phyloP scores from a whole-genome alignment of 2,888 invertebrate species.

The Epinotia ramella region DNA sequence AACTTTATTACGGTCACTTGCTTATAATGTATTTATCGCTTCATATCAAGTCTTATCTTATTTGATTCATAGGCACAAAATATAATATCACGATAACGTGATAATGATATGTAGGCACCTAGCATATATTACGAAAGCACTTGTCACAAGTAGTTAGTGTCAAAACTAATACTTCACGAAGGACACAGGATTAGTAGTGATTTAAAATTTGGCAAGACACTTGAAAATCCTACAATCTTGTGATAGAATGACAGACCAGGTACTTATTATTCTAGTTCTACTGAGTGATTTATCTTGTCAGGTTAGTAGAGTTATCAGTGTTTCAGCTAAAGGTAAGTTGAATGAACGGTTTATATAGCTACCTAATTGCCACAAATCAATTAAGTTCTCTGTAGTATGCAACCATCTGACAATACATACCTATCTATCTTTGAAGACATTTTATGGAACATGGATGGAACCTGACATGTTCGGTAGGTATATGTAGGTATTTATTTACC shows the following conservation, averaged over 20 bases:
- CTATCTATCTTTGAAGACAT: no score
- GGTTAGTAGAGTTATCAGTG: no score
- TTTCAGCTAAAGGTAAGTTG: no score
- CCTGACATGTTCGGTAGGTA: no score
- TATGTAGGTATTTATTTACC: no score
- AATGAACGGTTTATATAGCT: no score
- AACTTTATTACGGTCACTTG: neutral
- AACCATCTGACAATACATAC: no score
- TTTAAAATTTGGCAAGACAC: conserved; percentile 21
- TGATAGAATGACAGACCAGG: neutral
- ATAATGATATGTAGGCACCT: conserved; percentile 10
- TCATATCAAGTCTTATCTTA: conserved; percentile 39
- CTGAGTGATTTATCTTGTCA: no score
- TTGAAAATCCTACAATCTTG: conserved; percentile 18
- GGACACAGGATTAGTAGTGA: conserved; percentile 40
- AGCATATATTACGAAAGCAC: conserved; percentile 2
- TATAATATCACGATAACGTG: conserved; percentile 17
- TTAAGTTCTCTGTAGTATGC: no score
- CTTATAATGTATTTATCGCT: conserved; percentile 15
- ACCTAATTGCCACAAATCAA: no score
- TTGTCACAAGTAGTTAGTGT: conserved; percentile 18
- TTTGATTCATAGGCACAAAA: conserved; percentile 11
- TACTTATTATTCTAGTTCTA: neutral
- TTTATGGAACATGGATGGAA: no score
- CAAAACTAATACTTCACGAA: conserved; percentile 20